Percentiles rank a stretch among this genome's conserved stretches.
Evolutionary conservation across 1,140 invertebrate species (phyloP).

Genomic region (Prorops nasuta): DNA sequence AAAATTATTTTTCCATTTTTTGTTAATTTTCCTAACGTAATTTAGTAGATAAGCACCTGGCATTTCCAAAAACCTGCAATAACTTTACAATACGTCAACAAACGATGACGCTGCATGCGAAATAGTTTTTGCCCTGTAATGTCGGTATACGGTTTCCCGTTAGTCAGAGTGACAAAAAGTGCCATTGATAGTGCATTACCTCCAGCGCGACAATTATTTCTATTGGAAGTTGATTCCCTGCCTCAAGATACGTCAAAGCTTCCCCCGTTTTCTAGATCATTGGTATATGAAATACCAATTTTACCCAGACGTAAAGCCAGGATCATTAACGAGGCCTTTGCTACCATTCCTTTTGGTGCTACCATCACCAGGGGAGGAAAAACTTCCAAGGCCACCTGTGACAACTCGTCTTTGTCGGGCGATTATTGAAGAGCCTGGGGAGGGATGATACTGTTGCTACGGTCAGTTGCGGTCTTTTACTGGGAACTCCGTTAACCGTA

Average conservation of each 20-base stretch:
- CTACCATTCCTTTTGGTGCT: slow-evolving; percentile 70
- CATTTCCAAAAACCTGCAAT: too few relatives aligned
- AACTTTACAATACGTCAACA: too few relatives aligned
- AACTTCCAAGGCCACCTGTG: slow-evolving; percentile 47
- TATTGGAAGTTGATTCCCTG: slow-evolving; percentile 62
- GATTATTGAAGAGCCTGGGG: slow-evolving; percentile 80
- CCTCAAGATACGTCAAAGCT: slow-evolving; percentile 47
- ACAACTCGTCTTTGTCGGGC: slow-evolving; percentile 65
- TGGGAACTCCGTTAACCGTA: slow-evolving; percentile 82
- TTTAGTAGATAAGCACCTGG: too few relatives aligned
- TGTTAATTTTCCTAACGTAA: too few relatives aligned
- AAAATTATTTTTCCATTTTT: too few relatives aligned
- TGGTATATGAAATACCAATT: slow-evolving; percentile 75
- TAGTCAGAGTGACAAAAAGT: slow-evolving; percentile 70
- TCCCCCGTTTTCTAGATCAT: slow-evolving; percentile 70
- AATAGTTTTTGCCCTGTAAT: too few relatives aligned
- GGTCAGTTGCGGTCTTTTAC: slow-evolving; percentile 87
- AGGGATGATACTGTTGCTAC: slow-evolving; percentile 83
- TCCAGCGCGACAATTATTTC: slow-evolving; percentile 65
- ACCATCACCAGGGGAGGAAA: slow-evolving; percentile 46
- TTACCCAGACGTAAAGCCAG: slow-evolving; percentile 84
- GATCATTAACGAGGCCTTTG: slow-evolving; percentile 75
- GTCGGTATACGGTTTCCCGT: too few relatives aligned
- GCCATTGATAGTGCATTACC: slow-evolving; percentile 63
- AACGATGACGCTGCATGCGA: too few relatives aligned